Base-by-base conservation (phyloP, 2,888 invertebrate genomes). In the Campoplex nolae region DNA sequence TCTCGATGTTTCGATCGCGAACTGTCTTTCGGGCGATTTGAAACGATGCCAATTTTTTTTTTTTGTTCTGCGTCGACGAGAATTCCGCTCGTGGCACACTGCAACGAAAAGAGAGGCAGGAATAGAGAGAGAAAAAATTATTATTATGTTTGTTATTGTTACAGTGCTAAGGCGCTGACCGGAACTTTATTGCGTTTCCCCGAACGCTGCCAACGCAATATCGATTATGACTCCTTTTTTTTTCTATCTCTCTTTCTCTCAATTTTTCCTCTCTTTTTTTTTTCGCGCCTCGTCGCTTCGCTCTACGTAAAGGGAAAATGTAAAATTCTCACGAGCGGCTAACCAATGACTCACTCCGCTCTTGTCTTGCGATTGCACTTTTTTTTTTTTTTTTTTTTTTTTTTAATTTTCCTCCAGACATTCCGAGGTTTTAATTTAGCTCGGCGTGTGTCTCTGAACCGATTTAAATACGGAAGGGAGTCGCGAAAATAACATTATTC, bases 181-280 rank as follows among this genome's bases (percentile, higher is more conserved):
- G 84, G 73, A 86, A 86, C 86, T 86, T 86, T 81, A 86, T 56
- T 62, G 77, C 62, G 73, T 83, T 84, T 86, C 86, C 83, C 45
- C 83, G 86, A 81, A 86, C 58, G 58, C 65, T 51, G 70, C 68
- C 68, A 62, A 81, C 77, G 86, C 86, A 86, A 84, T 86, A 86
- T 84, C 84, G 84, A 86, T 84, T 86, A 67, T 76, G 71, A 80
- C 73, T 73, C 82, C 62, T 58, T 78, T 51, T 68, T 68, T 83
- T 67, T 51, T 54, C 70, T 42, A 42, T 58, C 45, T 13, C 54
- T 48, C 11, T 74, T 9, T 51, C 13, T 79, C 75, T 62, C 75
- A 51, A 28, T 70, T 51, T 54, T 28, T 78, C 11, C 16, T 18
- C 45, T 79, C 18, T 28, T 23, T 42, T 16, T 58, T 67, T n/a